Evolutionary conservation across 2,113 vertebrate genomes (phyloP).

Genomic region (Pseudopipra pipra): DNA sequence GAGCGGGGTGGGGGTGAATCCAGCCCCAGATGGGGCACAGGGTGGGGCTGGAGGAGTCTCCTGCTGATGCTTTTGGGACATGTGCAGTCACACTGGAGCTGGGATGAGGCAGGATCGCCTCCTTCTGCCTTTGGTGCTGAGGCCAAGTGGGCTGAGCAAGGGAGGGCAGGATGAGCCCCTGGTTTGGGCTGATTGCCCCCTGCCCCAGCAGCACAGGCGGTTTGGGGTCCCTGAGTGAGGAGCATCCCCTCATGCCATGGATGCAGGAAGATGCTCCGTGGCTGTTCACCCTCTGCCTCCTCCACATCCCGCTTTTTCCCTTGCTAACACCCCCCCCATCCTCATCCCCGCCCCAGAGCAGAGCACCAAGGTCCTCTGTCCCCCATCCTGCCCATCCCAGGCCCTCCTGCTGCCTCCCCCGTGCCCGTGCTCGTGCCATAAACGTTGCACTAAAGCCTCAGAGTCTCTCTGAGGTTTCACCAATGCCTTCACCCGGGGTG

Average conservation of each 20-base stretch:
- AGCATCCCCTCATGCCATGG: background rate
- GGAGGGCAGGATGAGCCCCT: background rate
- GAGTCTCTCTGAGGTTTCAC: conserved; percentile 13
- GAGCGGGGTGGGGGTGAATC: background rate
- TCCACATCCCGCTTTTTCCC: background rate
- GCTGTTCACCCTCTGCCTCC: background rate
- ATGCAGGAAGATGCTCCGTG: background rate
- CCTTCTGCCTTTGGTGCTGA: background rate
- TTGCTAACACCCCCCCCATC: fast-evolving
- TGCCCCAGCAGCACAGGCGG: fast-evolving
- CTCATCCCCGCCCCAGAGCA: background rate
- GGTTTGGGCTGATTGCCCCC: fast-evolving
- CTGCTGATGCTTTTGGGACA: background rate
- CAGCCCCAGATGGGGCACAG: fast-evolving
- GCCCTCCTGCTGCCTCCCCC: background rate
- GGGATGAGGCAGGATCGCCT: background rate
- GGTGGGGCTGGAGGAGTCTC: background rate
- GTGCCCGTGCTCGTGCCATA: background rate
- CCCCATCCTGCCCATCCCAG: fast-evolving
- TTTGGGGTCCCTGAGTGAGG: background rate
- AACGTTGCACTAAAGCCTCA: background rate
- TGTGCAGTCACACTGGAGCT: fast-evolving
- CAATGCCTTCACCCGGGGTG: background rate
- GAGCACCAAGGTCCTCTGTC: background rate
- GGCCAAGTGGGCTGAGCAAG: background rate